Evolutionary conservation across 2,888 invertebrate species (phyloP).

Genomic region (Amphipoea oculea): DNA sequence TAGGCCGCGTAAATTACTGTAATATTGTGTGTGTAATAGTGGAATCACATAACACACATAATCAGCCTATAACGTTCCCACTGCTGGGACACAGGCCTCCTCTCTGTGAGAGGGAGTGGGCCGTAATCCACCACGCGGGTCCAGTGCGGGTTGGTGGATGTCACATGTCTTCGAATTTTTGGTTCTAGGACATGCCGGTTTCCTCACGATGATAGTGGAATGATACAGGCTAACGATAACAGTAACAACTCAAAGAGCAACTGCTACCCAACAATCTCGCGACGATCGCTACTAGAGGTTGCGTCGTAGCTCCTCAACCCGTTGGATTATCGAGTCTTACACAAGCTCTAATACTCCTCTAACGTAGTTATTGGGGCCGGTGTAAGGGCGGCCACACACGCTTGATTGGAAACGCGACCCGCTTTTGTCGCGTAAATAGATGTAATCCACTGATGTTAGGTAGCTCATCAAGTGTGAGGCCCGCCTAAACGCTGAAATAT

Average conservation of each 20-base stretch:
- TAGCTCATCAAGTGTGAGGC: slow-evolving; percentile 21
- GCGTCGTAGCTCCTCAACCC: slow-evolving; percentile 2
- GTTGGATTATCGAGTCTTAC: slow-evolving; percentile 55
- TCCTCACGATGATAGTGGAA: too few species aligned
- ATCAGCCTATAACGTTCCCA: too few species aligned
- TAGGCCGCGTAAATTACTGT: too few species aligned
- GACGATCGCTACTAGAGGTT: not conserved
- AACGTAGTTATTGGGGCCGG: slow-evolving; percentile 55
- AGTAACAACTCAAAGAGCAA: not conserved
- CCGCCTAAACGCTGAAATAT: slow-evolving; percentile 26
- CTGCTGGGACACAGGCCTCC: too few species aligned
- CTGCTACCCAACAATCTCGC: not conserved
- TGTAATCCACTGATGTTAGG: slow-evolving; percentile 38
- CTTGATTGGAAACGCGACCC: slow-evolving; percentile 54
- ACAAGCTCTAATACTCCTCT: slow-evolving; percentile 54
- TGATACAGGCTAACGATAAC: not conserved
- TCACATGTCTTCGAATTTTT: too few species aligned
- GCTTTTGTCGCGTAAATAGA: slow-evolving; percentile 41
- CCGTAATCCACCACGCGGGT: too few species aligned
- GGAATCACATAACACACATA: too few species aligned
- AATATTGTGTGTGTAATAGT: too few species aligned
- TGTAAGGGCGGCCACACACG: slow-evolving; percentile 48
- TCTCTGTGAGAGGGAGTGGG: too few species aligned
- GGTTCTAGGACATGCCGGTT: too few species aligned
- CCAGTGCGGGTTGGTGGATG: too few species aligned